Conservation (phyloP, 1,140 invertebrate genomes). For the Saccostrea echinata region DNA sequence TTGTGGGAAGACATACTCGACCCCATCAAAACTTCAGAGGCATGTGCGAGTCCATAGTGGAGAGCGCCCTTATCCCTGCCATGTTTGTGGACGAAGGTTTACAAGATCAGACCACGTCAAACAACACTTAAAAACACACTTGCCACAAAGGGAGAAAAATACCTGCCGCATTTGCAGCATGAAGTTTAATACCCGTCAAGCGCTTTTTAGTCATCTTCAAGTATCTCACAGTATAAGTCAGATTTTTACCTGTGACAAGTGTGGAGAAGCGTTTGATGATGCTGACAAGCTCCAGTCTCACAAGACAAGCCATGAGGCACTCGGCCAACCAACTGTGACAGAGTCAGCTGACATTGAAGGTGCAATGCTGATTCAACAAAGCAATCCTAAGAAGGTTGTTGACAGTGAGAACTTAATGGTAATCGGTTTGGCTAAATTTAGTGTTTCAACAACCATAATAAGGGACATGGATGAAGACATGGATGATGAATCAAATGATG, state of each 20-base stretch:
- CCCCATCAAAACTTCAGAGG: conserved; percentile 94
- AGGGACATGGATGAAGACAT: background rate
- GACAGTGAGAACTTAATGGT: conserved; percentile 38
- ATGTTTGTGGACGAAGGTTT: conserved; percentile 91
- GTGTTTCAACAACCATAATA: conserved; percentile 52
- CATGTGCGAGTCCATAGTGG: conserved; percentile 94
- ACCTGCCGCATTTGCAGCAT: conserved; percentile 65
- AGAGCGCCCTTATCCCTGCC: conserved; percentile 95
- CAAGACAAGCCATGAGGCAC: conserved; percentile 61
- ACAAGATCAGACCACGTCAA: conserved; percentile 87
- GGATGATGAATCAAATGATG: conserved; percentile 11
- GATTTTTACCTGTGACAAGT: conserved; percentile 69
- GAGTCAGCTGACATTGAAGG: conserved; percentile 49
- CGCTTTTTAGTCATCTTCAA: conserved; percentile 62
- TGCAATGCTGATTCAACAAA: conserved; percentile 53
- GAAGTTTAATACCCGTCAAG: conserved; percentile 66
- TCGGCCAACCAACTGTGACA: conserved; percentile 4
- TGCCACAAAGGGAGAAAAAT: conserved; percentile 66
- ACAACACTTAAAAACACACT: conserved; percentile 74
- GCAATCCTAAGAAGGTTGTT: background rate
- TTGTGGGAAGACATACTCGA: conserved; percentile 92
- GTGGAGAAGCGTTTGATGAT: conserved; percentile 71
- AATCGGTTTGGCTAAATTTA: conserved; percentile 66
- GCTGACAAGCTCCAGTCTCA: conserved; percentile 66
- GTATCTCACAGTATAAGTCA: conserved; percentile 58